Evolutionary conservation across 2,888 invertebrate species (phyloP).

Genomic region (Chloroclysta siterata): DNA sequence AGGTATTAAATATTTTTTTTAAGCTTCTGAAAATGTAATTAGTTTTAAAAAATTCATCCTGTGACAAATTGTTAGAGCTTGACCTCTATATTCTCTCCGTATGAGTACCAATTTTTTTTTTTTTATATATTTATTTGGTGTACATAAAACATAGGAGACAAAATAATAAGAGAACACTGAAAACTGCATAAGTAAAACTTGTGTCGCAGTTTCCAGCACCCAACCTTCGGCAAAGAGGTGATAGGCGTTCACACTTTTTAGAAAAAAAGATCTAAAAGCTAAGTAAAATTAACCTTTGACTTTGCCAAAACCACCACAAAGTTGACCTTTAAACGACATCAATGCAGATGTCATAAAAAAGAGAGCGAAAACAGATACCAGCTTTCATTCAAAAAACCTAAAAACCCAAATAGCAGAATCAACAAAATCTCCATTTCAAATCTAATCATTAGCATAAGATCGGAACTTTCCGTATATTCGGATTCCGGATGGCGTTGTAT

Average conservation of each 20-base stretch:
- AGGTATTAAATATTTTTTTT: background rate
- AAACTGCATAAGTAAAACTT: no score
- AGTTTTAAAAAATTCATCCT: no score
- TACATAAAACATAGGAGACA: no score
- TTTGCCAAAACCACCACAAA: background rate
- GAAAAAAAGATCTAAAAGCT: no score
- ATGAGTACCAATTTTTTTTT: no score
- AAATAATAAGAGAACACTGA: no score
- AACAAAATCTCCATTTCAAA: constrained; percentile 34
- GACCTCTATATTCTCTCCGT: no score
- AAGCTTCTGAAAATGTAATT: background rate
- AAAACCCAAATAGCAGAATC: constrained; percentile 27
- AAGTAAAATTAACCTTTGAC: background rate
- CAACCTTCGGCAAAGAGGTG: no score
- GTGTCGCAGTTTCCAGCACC: no score
- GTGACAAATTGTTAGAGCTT: no score
- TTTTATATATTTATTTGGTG: no score
- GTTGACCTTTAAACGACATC: background rate
- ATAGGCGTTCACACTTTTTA: no score
- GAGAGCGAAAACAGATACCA: background rate
- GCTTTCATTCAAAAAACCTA: constrained; percentile 27
- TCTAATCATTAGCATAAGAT: constrained; percentile 34
- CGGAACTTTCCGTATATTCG: constrained; percentile 32
- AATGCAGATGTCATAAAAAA: background rate
- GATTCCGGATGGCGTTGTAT: constrained; percentile 39